Percentiles rank a stretch among this genome's conserved stretches.
Conservation (phyloP, 2,888 invertebrate species). For the Philereme vetulata region DNA sequence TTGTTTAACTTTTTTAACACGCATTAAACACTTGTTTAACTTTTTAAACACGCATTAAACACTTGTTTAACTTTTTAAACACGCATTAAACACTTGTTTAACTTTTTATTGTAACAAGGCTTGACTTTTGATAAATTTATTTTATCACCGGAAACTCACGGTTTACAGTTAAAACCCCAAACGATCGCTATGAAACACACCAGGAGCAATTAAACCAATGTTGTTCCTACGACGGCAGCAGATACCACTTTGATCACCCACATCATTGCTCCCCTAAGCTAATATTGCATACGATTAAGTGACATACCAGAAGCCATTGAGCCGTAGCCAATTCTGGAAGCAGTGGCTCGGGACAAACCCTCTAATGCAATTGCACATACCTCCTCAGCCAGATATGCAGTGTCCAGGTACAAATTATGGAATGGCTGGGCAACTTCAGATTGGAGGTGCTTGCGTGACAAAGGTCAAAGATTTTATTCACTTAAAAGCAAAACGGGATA, state of each 20-base stretch:
- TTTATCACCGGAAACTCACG: no score
- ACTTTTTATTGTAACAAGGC: no score
- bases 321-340: conserved; percentile 51
- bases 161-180: no score
- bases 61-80: no score
- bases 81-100: no score
- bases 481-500: no score
- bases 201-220: conserved; percentile 4
- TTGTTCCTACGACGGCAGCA: conserved; percentile 22
- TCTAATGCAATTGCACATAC: conserved; percentile 78
- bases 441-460: no score
- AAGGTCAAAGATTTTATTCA: no score
- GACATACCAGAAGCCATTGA: conserved; percentile 60
- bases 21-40: no score
- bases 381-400: conserved; percentile 72
- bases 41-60: no score
- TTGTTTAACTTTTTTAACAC: no score
- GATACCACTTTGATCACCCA: conserved; percentile 33
- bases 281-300: conserved; percentile 54
- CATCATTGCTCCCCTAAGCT: conserved; percentile 29
- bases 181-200: background rate
- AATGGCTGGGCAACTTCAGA: conserved; percentile 3
- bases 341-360: conserved; percentile 60
- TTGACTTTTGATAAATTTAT: no score
- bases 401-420: conserved; percentile 37